A percentile compares a stretch with the other conserved stretches of the same genome.
Evolutionary conservation across 1,140 invertebrate genomes (phyloP).

Genomic region (Myzus persicae): DNA sequence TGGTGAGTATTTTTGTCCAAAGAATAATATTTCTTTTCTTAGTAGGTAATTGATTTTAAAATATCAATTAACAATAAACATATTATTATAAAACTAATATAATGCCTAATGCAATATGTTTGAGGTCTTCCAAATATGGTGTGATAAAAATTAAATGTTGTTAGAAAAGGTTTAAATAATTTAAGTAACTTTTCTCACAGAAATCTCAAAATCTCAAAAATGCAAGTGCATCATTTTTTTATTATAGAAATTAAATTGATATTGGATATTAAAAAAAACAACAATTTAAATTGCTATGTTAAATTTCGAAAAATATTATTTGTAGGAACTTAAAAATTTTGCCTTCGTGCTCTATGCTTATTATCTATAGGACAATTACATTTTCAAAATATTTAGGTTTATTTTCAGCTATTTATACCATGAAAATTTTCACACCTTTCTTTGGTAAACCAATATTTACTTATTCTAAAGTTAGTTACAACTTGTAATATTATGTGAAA

Average conservation of each 20-base stretch:
- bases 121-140: neutral
- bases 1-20: too few relatives aligned
- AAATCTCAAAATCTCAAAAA: neutral
- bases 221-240: neutral
- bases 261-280: neutral
- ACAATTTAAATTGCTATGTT: neutral
- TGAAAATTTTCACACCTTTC: neutral
- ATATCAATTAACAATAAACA: too few relatives aligned
- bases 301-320: neutral
- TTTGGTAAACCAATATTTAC: too few relatives aligned
- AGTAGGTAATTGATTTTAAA: too few relatives aligned
- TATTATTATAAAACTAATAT: too few relatives aligned
- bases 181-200: neutral
- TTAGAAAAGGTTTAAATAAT: neutral
- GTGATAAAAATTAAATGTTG: neutral
- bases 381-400: neutral
- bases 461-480: too few relatives aligned
- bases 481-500: too few relatives aligned
- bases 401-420: neutral
- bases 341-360: neutral
- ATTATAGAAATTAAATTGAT: too few relatives aligned
- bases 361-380: neutral
- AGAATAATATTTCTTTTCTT: too few relatives aligned
- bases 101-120: too few relatives aligned
- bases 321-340: neutral